A percentile compares a stretch with the other conserved stretches of the same genome.
These are phyloP conservation scores for Parazoanthus swiftii DNA, from an alignment of 92 coral and sea anemone genomes.

Conservation along the genomic window DNA sequence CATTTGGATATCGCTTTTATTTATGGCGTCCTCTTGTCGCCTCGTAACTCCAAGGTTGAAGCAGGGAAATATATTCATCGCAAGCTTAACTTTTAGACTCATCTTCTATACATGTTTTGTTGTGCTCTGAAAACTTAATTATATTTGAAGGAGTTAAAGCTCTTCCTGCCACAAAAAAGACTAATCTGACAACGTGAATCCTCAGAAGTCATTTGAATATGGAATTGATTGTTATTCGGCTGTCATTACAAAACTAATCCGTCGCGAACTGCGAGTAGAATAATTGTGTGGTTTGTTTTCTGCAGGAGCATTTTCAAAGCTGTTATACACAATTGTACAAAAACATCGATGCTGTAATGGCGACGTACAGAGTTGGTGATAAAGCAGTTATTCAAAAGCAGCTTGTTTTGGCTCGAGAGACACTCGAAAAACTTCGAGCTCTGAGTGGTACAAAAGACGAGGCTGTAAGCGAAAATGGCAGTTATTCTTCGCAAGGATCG, in stretches of 20 bases:
- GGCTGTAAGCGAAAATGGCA: not conserved
- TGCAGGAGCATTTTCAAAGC: constrained; percentile 12
- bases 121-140: not conserved
- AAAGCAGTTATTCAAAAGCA: constrained; percentile 70
- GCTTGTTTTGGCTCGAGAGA: constrained; percentile 71
- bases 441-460: constrained; percentile 55
- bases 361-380: constrained; percentile 58
- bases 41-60: not conserved
- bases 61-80: not conserved
- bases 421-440: constrained; percentile 63
- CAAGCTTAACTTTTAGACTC: not conserved
- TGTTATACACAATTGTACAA: not conserved
- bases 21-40: constrained; percentile 17
- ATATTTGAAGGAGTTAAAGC: constrained; percentile 17
- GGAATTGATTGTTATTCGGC: constrained; percentile 11
- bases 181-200: constrained; percentile 30
- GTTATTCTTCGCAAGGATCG: constrained; percentile 22
- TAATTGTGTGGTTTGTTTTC: constrained; percentile 22
- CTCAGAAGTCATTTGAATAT: constrained; percentile 31
- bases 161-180: constrained; percentile 33
- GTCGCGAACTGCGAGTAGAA: not conserved
- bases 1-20: constrained; percentile 16
- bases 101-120: constrained; percentile 10
- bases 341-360: constrained; percentile 21
- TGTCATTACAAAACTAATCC: constrained; percentile 15